A percentile compares a stretch with the other conserved stretches of the same genome.
Evolutionary conservation across 1,140 invertebrate species (phyloP).

Genomic region (Aricia agestis): DNA sequence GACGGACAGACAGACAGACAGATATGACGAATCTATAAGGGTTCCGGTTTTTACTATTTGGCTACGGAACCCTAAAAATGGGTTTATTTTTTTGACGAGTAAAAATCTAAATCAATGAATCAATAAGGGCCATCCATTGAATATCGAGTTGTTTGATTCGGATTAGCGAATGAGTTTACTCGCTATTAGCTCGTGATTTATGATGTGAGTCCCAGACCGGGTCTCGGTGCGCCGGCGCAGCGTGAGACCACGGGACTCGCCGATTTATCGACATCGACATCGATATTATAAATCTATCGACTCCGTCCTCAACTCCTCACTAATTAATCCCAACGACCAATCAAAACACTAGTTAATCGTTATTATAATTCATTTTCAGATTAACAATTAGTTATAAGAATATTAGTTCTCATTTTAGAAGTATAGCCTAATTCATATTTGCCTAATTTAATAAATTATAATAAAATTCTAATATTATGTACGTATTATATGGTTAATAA

Average conservation of each 20-base stretch:
- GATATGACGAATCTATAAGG: no score
- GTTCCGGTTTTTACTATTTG: no score
- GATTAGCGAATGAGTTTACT: slow-evolving; percentile 70
- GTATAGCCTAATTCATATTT: background rate
- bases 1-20: no score
- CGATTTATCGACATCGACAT: slow-evolving; percentile 35
- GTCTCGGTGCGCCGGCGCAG: slow-evolving; percentile 47
- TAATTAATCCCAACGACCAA: background rate
- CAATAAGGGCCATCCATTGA: slow-evolving; percentile 5
- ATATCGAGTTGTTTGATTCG: slow-evolving; percentile 34
- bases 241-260: slow-evolving; percentile 45
- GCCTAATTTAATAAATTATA: background rate
- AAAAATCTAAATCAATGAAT: slow-evolving; percentile 13
- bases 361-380: background rate
- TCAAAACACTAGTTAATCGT: background rate
- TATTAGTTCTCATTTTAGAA: background rate
- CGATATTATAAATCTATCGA: slow-evolving; percentile 28
- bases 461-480: background rate
- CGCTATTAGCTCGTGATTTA: slow-evolving; percentile 70
- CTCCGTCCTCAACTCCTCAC: background rate
- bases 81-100: background rate
- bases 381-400: background rate
- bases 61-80: no score
- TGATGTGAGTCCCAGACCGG: slow-evolving; percentile 53
- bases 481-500: no score